Evolutionary conservation across 2,113 vertebrate genomes (phyloP).

Genomic region (Hiodon tergisus): DNA sequence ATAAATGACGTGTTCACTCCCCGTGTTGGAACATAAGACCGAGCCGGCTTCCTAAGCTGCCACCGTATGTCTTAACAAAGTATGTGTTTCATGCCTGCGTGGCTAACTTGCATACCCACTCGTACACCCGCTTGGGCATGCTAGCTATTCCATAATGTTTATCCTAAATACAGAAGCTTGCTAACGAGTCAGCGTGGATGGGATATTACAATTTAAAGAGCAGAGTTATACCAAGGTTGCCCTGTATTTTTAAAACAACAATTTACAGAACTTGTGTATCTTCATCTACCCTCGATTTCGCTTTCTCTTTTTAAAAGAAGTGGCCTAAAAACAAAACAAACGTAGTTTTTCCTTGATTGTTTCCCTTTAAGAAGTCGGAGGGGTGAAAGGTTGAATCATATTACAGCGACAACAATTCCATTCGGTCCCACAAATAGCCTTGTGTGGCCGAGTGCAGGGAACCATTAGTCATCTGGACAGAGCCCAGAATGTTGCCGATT

Average conservation of each 20-base stretch:
- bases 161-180: too few relatives aligned
- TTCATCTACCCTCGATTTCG: not conserved
- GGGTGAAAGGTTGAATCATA: slow-evolving; percentile 23
- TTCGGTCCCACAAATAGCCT: slow-evolving; percentile 19
- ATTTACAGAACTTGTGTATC: not conserved
- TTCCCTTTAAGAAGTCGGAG: slow-evolving; percentile 9
- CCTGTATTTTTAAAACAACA: not conserved
- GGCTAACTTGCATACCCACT: too few relatives aligned
- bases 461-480: slow-evolving; percentile 27
- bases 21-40: not conserved
- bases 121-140: too few relatives aligned
- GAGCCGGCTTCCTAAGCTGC: not conserved
- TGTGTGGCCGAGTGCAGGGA: slow-evolving; percentile 17
- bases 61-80: not conserved
- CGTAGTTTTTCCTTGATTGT: not conserved
- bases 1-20: not conserved
- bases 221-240: not conserved
- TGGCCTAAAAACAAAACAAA: not conserved
- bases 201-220: not conserved
- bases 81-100: too few relatives aligned
- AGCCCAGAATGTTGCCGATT: slow-evolving; percentile 18
- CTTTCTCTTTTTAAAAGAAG: not conserved
- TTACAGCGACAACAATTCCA: slow-evolving; percentile 24
- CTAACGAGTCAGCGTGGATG: not conserved
- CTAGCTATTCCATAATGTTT: too few relatives aligned